phyloP scores from a whole-genome alignment of 1,140 invertebrate genomes.

The Pogonus chalceus region DNA sequence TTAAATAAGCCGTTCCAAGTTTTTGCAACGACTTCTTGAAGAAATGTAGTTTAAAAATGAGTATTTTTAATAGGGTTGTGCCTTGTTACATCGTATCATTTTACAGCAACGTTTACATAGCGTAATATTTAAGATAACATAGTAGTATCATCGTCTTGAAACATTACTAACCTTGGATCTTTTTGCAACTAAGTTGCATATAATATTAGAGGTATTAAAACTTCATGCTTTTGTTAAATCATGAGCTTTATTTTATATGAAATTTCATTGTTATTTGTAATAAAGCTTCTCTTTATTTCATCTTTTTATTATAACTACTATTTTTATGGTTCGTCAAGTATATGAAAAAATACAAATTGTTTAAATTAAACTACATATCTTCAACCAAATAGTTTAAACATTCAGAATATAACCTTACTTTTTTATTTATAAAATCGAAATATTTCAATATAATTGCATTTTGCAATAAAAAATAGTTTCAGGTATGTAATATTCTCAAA shows the following conservation, averaged over 20 bases:
- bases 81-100: not conserved
- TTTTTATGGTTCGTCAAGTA: too few species aligned
- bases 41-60: not conserved
- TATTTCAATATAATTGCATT: too few species aligned
- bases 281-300: not conserved
- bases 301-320: not conserved
- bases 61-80: not conserved
- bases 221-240: not conserved
- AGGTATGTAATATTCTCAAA: too few species aligned
- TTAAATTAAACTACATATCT: too few species aligned
- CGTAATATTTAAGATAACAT: not conserved
- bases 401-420: too few species aligned
- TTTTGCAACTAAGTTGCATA: not conserved
- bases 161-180: not conserved
- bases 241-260: not conserved
- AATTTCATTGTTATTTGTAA: conserved; percentile 1
- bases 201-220: conserved; percentile 1
- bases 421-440: too few species aligned
- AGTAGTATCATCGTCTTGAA: not conserved
- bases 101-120: too few species aligned
- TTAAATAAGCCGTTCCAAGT: too few species aligned
- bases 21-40: too few species aligned
- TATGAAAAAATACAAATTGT: too few species aligned
- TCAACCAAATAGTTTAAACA: too few species aligned
- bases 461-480: too few species aligned